Percentiles rank a stretch among this genome's conserved stretches.
These are phyloP conservation scores for Stichopus chloronotus DNA, from an alignment of 35 echinoderm and acorn worm species.

Conservation along the genomic window DNA sequence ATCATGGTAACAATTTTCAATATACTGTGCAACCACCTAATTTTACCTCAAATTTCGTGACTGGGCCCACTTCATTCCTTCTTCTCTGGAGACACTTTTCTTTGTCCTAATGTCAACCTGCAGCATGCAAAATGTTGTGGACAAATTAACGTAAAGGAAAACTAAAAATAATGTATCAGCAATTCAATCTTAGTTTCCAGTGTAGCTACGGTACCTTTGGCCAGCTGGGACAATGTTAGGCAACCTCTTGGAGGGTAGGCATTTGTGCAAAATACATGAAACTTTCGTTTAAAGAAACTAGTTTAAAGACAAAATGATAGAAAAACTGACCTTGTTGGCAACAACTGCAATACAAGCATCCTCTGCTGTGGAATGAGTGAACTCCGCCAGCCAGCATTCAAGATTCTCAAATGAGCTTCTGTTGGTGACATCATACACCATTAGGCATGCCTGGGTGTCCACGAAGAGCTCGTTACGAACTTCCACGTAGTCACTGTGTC, in stretches of 20 bases:
- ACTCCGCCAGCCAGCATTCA: conserved; percentile 83
- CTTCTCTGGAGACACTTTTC: conserved; percentile 67
- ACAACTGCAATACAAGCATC: conserved; percentile 60
- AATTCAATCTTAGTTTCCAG: no score
- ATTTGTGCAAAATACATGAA: no score
- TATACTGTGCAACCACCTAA: neutral
- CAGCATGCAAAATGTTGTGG: neutral
- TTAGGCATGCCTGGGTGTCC: conserved; percentile 71
- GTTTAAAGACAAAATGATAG: neutral
- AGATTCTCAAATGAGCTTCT: conserved; percentile 81
- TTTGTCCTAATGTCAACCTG: conserved; percentile 84
- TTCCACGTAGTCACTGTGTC: conserved; percentile 77
- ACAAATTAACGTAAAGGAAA: no score
- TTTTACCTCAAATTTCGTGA: conserved; percentile 77
- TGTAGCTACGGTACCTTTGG: no score
- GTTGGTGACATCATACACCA: conserved; percentile 91
- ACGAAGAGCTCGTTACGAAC: conserved; percentile 79
- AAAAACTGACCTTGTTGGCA: conserved; percentile 80
- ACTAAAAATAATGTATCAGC: no score
- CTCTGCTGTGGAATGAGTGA: conserved; percentile 31
- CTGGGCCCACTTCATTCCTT: conserved; percentile 76
- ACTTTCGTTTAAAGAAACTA: no score
- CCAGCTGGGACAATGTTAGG: no score
- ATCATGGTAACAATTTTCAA: no score
- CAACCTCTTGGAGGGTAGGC: no score